Evolutionary conservation across 2,888 invertebrate species (phyloP).

Genomic region (Sympetrum striolatum): DNA sequence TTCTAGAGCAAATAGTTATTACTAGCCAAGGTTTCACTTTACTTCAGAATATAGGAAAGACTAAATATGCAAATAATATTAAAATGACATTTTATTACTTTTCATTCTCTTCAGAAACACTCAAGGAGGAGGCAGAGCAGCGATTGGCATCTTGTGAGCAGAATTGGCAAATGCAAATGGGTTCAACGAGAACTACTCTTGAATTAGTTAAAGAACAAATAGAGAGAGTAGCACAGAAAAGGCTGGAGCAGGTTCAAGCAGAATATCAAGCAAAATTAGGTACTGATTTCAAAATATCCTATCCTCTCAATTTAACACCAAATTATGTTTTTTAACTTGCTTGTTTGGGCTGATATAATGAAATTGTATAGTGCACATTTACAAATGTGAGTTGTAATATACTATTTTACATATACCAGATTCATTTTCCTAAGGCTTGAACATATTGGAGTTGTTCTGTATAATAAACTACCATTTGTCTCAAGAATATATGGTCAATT

Average conservation of each 20-base stretch:
- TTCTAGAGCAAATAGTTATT: no score
- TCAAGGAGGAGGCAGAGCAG: constrained; percentile 58
- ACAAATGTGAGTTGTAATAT: no score
- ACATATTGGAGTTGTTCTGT: no score
- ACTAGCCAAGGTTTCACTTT: no score
- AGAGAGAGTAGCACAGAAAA: constrained; percentile 60
- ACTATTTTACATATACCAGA: no score
- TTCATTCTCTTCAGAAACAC: constrained; percentile 55
- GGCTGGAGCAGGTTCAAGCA: constrained; percentile 62
- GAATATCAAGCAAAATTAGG: constrained; percentile 70
- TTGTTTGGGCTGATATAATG: background rate
- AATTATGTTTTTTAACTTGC: background rate
- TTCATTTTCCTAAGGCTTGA: no score
- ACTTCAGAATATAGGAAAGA: no score
- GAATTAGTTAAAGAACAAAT: constrained; percentile 62
- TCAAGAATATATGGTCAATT: no score
- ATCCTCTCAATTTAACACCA: background rate
- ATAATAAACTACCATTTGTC: no score
- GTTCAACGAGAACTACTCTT: constrained; percentile 58
- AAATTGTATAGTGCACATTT: background rate
- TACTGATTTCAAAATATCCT: constrained; percentile 52
- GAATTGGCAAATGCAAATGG: constrained; percentile 55
- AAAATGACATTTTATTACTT: no score
- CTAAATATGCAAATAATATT: no score
- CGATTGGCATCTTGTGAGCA: constrained; percentile 11